Conservation (phyloP, 2,113 vertebrate genomes). For the Sylvietta virens region DNA sequence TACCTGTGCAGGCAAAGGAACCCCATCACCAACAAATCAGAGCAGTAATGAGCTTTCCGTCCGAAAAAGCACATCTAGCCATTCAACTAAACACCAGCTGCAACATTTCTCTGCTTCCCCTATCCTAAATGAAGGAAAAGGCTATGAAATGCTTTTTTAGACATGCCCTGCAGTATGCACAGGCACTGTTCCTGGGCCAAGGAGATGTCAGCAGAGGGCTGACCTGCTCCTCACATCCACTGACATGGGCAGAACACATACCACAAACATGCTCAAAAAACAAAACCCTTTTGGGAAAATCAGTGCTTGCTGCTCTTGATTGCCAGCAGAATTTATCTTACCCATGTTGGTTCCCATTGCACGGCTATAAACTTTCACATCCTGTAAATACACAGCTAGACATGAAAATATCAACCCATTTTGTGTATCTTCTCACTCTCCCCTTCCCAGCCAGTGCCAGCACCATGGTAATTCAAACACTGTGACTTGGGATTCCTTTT, state of each 20-base stretch:
- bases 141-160: neutral
- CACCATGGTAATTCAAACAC: neutral
- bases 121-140: neutral
- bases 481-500: neutral
- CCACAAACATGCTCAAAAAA: neutral
- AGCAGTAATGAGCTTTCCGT: neutral
- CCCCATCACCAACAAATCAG: neutral
- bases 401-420: neutral
- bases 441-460: neutral
- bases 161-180: neutral
- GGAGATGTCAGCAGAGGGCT: neutral
- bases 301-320: neutral
- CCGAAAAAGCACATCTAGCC: neutral
- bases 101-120: neutral
- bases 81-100: neutral
- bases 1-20: neutral
- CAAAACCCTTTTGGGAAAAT: neutral
- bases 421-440: neutral
- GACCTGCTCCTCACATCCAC: neutral
- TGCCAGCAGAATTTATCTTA: neutral
- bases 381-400: neutral
- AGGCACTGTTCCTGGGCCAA: neutral
- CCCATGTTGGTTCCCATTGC: neutral
- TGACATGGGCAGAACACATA: accelerated
- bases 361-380: neutral